A percentile compares a stretch with the other conserved stretches of the same genome.
phyloP scores from a whole-genome alignment of 2,113 vertebrate species.

The pig (Sus scrofa) region T2T-Sscrofa CM000812.6:164641501-164642000 shows the following conservation, averaged over 20 bases:
- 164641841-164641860: not conserved
- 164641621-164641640: not conserved
- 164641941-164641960: conserved; percentile 29
- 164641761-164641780: not conserved
- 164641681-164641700: no score
- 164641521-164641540: not conserved
- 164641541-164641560: not conserved
- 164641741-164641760: not conserved
- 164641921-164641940: not conserved
- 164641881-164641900: conserved; percentile 36
- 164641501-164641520: not conserved
- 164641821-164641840: not conserved
- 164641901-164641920: not conserved
- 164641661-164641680: not conserved
- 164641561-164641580: not conserved
- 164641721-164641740: fast-evolving
- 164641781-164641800: not conserved
- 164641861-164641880: conserved; percentile 35
- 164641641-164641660: no score
- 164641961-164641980: not conserved
- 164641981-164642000: not conserved
- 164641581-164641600: not conserved
- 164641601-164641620: not conserved
- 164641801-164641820: not conserved
- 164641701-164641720: no score